Percentiles rank a stretch among this genome's conserved stretches.
phyloP scores from a whole-genome alignment of 2,888 invertebrate genomes.

The Sthenelais limicola region DNA sequence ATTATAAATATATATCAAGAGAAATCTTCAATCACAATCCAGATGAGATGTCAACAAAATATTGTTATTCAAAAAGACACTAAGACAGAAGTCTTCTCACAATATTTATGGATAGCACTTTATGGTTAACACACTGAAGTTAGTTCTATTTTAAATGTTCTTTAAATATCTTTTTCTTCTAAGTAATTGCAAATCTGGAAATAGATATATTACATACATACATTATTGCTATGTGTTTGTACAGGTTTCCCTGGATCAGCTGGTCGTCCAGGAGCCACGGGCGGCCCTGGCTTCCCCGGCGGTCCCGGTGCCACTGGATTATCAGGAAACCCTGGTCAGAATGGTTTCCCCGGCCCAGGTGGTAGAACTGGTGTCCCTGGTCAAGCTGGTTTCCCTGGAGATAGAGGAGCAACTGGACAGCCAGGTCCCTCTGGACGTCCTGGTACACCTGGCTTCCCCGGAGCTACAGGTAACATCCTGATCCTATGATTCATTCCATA shows the following conservation, averaged over 20 bases:
- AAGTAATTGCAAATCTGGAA: too few relatives aligned
- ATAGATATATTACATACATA: too few relatives aligned
- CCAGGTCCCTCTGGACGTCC: slow-evolving; percentile 11
- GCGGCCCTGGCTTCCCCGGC: slow-evolving; percentile 20
- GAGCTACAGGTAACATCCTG: slow-evolving; percentile 27
- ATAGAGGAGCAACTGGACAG: slow-evolving; percentile 16
- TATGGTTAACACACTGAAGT: too few relatives aligned
- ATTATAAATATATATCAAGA: too few relatives aligned
- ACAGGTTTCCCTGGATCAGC: slow-evolving; percentile 35
- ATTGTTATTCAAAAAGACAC: too few relatives aligned
- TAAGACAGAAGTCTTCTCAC: too few relatives aligned
- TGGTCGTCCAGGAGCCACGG: slow-evolving; percentile 29
- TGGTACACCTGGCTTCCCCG: slow-evolving; percentile 26
- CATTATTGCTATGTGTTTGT: slow-evolving; percentile 2
- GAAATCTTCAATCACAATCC: too few relatives aligned
- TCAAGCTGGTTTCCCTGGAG: slow-evolving; percentile 14
- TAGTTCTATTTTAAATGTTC: too few relatives aligned
- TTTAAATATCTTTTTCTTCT: too few relatives aligned
- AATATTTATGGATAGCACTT: too few relatives aligned
- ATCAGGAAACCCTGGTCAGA: slow-evolving; percentile 9
- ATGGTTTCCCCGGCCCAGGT: background rate
- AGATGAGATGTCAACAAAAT: too few relatives aligned
- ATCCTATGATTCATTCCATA: too few relatives aligned
- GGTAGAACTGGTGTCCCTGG: slow-evolving; percentile 38
- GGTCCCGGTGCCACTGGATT: slow-evolving; percentile 39